Conservation (phyloP, 2,888 invertebrate genomes). For the Blastobasis adustella region DNA sequence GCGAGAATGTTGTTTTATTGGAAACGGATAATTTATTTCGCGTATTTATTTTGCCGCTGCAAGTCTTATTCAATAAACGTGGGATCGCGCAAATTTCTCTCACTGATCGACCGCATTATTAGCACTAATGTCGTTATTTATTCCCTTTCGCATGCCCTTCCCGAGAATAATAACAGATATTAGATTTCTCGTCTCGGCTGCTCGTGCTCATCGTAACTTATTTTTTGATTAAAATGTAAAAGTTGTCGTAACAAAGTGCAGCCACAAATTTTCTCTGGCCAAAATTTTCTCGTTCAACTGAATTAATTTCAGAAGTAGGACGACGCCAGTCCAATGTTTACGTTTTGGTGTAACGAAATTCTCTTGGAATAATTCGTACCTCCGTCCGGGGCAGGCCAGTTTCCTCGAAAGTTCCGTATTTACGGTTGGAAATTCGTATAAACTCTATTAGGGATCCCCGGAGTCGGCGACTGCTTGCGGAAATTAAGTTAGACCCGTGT, state of each 20-base stretch:
- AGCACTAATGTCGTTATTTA: conserved; percentile 10
- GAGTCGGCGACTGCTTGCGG: conserved; percentile 29
- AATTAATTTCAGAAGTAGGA: conserved; percentile 25
- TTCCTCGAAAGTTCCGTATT: conserved; percentile 24
- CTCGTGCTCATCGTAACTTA: conserved; percentile 2
- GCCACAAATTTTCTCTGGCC: conserved; percentile 14
- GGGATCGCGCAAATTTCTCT: conserved; percentile 37
- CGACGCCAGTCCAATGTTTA: conserved; percentile 9
- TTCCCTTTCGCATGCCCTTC: conserved; percentile 3
- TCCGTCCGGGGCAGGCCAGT: conserved; percentile 4
- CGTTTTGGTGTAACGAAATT: conserved; percentile 7
- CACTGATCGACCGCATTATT: conserved; percentile 29
- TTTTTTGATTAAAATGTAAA: conserved; percentile 15
- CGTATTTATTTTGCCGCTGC: conserved; percentile 64
- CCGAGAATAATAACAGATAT: conserved; percentile 4
- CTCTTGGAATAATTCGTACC: conserved; percentile 7
- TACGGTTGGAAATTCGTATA: conserved; percentile 28
- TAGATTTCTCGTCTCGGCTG: conserved; percentile 5
- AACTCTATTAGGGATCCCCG: conserved; percentile 41
- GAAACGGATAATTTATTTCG: conserved; percentile 69
- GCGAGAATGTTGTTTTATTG: conserved; percentile 65
- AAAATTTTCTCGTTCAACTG: conserved; percentile 14
- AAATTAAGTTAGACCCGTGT: conserved; percentile 56
- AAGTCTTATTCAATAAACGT: conserved; percentile 56
- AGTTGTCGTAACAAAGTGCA: conserved; percentile 16